phyloP scores from a whole-genome alignment of 2,888 invertebrate species.

The Tuberolachnus salignus region DNA sequence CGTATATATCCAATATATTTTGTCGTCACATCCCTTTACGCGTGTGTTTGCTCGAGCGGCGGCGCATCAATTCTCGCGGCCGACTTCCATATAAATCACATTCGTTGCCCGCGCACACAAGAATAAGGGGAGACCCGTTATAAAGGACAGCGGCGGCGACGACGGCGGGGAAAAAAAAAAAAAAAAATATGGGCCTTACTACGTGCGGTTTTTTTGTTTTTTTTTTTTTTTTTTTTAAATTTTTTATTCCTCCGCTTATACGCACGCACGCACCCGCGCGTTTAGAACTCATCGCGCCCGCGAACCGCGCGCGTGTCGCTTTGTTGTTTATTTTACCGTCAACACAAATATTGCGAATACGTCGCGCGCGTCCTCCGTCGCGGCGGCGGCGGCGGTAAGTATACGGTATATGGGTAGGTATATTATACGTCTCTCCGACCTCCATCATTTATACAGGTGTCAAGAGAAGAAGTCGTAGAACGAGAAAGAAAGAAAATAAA shows the following conservation, averaged over 20 bases:
- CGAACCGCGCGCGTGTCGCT: neutral
- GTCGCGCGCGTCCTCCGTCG: conserved; percentile 23
- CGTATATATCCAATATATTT: no score
- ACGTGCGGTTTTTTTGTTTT: conserved; percentile 4
- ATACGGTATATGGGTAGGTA: no score
- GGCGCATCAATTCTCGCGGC: conserved; percentile 37
- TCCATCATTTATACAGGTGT: conserved; percentile 53
- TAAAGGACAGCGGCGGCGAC: conserved; percentile 14
- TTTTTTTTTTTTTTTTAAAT: neutral
- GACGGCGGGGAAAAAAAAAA: no score
- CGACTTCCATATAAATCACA: conserved; percentile 41
- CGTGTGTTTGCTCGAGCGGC: conserved; percentile 9
- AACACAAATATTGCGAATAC: conserved; percentile 54
- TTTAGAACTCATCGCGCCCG: no score
- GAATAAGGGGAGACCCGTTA: no score
- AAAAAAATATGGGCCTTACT: conserved; percentile 35
- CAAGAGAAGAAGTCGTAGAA: conserved; percentile 32
- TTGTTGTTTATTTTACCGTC: conserved; percentile 52
- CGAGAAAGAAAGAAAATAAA: neutral
- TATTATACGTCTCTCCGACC: conserved; percentile 28
- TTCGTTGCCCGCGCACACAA: conserved; percentile 36
- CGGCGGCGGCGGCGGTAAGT: no score
- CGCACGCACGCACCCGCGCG: neutral
- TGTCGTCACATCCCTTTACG: neutral
- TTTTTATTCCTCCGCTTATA: neutral